phyloP scores from a whole-genome alignment of 1,140 invertebrate species.

The Zaprionus kolodkinae region DNA sequence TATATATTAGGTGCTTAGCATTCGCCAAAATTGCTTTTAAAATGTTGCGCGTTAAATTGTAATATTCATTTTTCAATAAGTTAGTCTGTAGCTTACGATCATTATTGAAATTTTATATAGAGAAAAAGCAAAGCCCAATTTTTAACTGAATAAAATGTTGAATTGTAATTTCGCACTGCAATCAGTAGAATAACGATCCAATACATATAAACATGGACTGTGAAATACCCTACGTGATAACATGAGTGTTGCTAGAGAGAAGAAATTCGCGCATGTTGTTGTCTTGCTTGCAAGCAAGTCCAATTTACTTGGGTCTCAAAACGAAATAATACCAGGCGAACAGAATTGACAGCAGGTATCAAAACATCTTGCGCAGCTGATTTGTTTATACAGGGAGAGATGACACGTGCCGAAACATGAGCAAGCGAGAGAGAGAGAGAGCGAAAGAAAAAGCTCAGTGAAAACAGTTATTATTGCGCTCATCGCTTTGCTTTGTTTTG shows the following conservation, averaged over 20 bases:
- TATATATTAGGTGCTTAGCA: conserved; percentile 19
- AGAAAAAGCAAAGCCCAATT: conserved; percentile 47
- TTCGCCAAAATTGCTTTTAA: conserved; percentile 37
- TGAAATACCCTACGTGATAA: too few species aligned
- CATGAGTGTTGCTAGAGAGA: too few species aligned
- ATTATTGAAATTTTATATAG: conserved; percentile 51
- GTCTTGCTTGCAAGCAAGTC: not conserved
- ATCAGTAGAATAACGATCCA: too few species aligned
- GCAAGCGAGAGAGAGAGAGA: not conserved
- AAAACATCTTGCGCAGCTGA: not conserved
- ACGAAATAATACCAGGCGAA: not conserved
- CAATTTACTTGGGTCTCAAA: not conserved
- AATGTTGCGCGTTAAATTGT: conserved; percentile 9
- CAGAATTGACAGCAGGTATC: not conserved
- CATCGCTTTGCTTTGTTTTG: not conserved
- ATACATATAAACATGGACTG: too few species aligned
- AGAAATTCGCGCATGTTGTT: too few species aligned
- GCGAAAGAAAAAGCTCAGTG: not conserved
- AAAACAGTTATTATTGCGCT: not conserved
- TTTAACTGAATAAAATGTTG: conserved; percentile 69
- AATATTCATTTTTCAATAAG: conserved; percentile 20
- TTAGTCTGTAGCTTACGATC: conserved; percentile 24
- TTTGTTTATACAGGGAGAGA: not conserved
- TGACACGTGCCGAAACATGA: not conserved
- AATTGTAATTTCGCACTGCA: conserved; percentile 42